Base-by-base conservation (phyloP, 35 echinoderm and acorn worm species). In the Chiridota heheva region DNA sequence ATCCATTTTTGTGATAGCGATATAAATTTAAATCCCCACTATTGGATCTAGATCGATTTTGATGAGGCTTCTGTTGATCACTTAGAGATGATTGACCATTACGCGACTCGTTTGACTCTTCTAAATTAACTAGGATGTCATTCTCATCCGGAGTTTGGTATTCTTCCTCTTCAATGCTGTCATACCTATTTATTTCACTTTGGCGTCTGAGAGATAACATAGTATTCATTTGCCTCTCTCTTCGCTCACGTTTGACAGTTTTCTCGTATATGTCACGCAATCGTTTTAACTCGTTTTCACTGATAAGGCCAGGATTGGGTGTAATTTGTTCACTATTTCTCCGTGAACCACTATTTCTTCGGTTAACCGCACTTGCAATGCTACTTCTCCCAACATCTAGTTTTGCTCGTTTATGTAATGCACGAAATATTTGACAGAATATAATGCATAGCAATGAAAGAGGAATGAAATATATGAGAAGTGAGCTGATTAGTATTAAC, bases 391-490 rank as follows among this genome's bases (percentile, higher is more conserved):
- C 93, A 4, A 97, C 44, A 24, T 77, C 79, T 46, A 97, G 30
- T 66, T 91, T 98, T 34, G 89, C 73, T 47, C 95, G 83, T 25
- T 68, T 66, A 49, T 88, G 90, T 60, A 98, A 81, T 33, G 89
- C 89, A 41, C 81, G 79, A 56, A 92, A 92, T 43, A 98, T 98
- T 59, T 84, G 90, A 28, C 85, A 87, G 72, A 91, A 98, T 42
- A 98, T 98, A 86, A 72, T 89, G 86, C 89, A 98, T 5, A 91
- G 70, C 29, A 89, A 51, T 27, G 80, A 70, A 18, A 98, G 64
- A 42, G 95, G 95, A 78, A 92, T 92, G 76, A 98, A 85, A 79
- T 88, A 98, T 13, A 92, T 83, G 40, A 85, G 82, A 5, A 98
- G 47, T 28, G 95, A 63, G 55, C 81, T 77, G 12, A 81, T 55